A percentile compares a stretch with the other conserved stretches of the same genome.
Conservation (phyloP, 2,797 vertebrate genomes). For the Sylvia borin region DNA sequence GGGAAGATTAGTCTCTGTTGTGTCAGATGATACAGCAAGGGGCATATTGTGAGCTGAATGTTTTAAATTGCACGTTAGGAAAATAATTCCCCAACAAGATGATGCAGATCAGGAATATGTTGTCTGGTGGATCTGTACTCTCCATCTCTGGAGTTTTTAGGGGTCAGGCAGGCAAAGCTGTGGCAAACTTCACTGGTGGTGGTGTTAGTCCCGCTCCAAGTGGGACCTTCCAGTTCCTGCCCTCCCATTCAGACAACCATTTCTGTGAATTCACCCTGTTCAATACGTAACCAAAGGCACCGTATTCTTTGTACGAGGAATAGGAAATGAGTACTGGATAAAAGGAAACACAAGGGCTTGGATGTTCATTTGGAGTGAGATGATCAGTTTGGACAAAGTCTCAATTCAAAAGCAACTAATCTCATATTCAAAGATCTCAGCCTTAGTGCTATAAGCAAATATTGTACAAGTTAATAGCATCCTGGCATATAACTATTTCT, state of each 20-base stretch:
- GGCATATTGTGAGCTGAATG: background rate
- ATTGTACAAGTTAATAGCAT: slow-evolving; percentile 8
- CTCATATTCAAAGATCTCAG: background rate
- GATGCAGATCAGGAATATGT: background rate
- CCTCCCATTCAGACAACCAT: background rate
- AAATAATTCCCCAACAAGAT: background rate
- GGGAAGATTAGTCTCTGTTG: background rate
- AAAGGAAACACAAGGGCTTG: background rate
- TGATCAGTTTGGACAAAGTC: background rate
- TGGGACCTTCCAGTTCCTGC: background rate
- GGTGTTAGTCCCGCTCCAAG: background rate
- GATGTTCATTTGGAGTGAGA: background rate
- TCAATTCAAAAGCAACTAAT: background rate
- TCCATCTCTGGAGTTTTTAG: background rate
- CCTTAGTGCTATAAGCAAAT: background rate
- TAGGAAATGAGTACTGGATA: background rate
- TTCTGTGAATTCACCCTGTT: background rate
- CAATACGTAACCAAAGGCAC: background rate
- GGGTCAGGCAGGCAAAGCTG: background rate
- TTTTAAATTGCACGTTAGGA: background rate
- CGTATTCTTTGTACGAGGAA: background rate
- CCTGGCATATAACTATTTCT: background rate
- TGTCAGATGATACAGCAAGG: background rate
- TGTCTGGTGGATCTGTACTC: background rate
- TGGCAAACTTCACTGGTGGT: background rate